Conservation (phyloP, 2,888 invertebrate species). For the Chymomyza fuscimana region DNA sequence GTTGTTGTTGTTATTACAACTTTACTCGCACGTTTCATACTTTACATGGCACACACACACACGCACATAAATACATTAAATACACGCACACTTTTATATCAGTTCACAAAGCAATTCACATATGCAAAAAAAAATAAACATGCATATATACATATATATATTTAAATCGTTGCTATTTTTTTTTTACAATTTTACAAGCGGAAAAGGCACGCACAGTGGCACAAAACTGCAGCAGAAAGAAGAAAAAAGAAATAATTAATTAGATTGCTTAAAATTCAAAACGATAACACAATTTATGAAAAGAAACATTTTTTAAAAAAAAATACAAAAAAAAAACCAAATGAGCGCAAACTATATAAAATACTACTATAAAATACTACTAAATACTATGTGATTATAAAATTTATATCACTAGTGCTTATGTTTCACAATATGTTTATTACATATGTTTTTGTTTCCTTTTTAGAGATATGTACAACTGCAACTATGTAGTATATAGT, state of each 20-base stretch:
- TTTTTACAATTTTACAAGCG: neutral
- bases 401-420: neutral
- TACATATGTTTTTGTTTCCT: neutral
- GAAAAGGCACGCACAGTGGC: slow-evolving; percentile 53
- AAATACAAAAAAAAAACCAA: neutral
- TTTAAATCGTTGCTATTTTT: neutral
- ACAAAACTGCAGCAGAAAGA: slow-evolving; percentile 38
- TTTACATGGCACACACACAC: slow-evolving; percentile 44
- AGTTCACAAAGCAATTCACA: slow-evolving; percentile 54
- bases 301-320: too few relatives aligned
- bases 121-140: slow-evolving; percentile 31
- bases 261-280: neutral
- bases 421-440: slow-evolving; percentile 9
- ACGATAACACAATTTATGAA: too few relatives aligned
- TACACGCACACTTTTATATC: slow-evolving; percentile 19
- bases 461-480: neutral
- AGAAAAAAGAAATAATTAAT: slow-evolving; percentile 10
- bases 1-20: neutral
- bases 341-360: neutral
- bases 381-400: too few relatives aligned
- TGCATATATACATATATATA: slow-evolving; percentile 26
- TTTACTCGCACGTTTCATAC: slow-evolving; percentile 14
- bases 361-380: neutral
- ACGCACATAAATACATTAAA: neutral
- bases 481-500: neutral